Evolutionary conservation across 2,113 vertebrate species (phyloP), one percentile per base, ranked within the genome.

Genomic region (Brachyistius frenatus): DNA sequence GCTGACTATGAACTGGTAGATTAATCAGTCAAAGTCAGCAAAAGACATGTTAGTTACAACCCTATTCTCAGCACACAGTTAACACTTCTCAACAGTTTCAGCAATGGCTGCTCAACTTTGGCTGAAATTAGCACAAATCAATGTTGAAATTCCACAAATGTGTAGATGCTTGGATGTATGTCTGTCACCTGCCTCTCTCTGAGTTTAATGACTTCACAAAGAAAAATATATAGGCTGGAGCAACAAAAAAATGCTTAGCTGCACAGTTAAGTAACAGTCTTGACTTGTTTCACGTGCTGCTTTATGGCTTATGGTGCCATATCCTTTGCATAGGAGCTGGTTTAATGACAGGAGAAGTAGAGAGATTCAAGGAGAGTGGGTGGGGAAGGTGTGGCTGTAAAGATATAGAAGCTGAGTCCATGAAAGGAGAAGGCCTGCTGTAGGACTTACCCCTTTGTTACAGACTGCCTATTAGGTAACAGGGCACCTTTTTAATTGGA

Each of bases 361-460:
- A 50, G 5, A 66, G 76, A 86, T 8, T 83, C 4, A 35, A 83
- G 75, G 78, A 57, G 76, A 73, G 79, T 85, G 74, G 81, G 83
- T 82, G 87, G 66, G 76, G 73, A 89, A 87, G 89, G 86, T 78
- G 85, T 78, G 81, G 85, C 86, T 68, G 46, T 84, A 83, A 83
- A 90, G 89, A 73, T 90, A 84, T 78, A 76, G 63, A 66, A 70
- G 67, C 72, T 75, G 50, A 47, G 36, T 57, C 78, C 78, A 92
- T 87, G 85, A 91, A 86, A 90, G 80, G 80, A 83, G 66, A 36
- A 49, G 74, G 52, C 30, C 33, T 78, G 65, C 60, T 68, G 35
- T 2, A 65, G 46, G 79, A 76, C 62, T 80, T 57, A 61, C 57
- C 47, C 58, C 76, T 88, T 86, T 88, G 90, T 90, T 83, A 69